These are phyloP conservation scores for Austrolebias charrua DNA, from an alignment of 2,797 vertebrate genomes.

Conservation along the genomic window DNA sequence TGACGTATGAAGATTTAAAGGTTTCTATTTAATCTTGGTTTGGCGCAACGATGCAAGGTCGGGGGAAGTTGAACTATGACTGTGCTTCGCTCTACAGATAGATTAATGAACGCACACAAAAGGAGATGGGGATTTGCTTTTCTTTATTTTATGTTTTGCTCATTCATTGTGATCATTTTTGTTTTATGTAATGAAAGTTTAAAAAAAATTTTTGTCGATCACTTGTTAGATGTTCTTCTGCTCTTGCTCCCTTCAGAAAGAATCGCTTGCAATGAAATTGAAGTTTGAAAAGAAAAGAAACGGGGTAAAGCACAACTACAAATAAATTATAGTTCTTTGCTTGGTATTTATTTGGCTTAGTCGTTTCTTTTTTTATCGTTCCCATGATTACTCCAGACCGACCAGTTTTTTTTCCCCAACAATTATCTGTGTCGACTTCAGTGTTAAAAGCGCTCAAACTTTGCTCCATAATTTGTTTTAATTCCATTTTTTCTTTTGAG, in stretches of 20 bases:
- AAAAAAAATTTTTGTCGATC: constrained; percentile 46
- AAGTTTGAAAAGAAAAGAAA: constrained; percentile 74
- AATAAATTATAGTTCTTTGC: constrained; percentile 79
- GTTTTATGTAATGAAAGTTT: constrained; percentile 61
- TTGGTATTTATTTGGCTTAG: constrained; percentile 68
- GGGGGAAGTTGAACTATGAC: constrained; percentile 50
- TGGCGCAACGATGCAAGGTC: constrained; percentile 41
- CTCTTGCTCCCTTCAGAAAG: constrained; percentile 57
- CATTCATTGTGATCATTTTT: constrained; percentile 69
- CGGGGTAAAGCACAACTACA: constrained; percentile 79
- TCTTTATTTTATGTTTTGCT: constrained; percentile 50
- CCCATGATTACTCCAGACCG: neutral
- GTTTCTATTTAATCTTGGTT: constrained; percentile 58
- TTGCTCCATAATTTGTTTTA: constrained; percentile 23
- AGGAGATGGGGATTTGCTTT: constrained; percentile 72
- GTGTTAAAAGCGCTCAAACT: constrained; percentile 52
- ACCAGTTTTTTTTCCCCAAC: constrained; percentile 41
- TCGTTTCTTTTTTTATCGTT: constrained; percentile 28
- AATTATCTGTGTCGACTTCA: constrained; percentile 51
- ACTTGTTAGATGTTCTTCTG: constrained; percentile 61
- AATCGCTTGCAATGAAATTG: constrained; percentile 75
- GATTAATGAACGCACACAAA: constrained; percentile 61
- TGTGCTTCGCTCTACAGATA: constrained; percentile 48
- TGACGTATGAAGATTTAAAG: constrained; percentile 54
- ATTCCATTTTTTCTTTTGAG: neutral